Base-by-base conservation (phyloP, 2,888 invertebrate species). In the Allolobophora icterica region DNA sequence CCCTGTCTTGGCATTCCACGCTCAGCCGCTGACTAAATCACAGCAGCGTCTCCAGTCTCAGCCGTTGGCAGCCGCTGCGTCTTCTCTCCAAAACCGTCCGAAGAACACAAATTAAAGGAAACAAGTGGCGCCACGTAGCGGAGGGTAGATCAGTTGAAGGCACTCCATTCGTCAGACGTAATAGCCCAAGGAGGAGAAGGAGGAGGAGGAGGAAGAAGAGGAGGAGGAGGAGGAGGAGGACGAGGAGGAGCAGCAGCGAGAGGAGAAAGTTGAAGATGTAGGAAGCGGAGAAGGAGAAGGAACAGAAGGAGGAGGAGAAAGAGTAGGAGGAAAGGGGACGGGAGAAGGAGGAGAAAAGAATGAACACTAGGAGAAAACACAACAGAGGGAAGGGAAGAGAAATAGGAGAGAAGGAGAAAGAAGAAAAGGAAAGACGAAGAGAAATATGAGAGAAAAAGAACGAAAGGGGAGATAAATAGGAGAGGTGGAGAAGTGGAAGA, bases 21-120 rank as follows among this genome's bases (percentile, higher is more conserved):
- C 71, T 71, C 71, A 71, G 71, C 71, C 30, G 71, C 71, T 71
- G 71, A 71, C 71, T 71, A 71, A 71, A 71, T 71, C 71, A 71
- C 71, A 71, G 71, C 71, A 11, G 52, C 52, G 52, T 52, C 52
- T 52, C 52, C 52, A 52, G 52, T 52, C 52, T 52, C 21, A 52
- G 52, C 52, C 21, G 52, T 3, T 24, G 24, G 52, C 52, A 52
- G 52, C 52, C 52, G 24, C 52, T 52, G 71, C 17, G 30, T 71
- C 71, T 71, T 71, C 71, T 71, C 30, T 71, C 71, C 71, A n/a
- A 19, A 71, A 30, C 71, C 30, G 71, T n/a, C 71, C 30, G 71
- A n/a, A 71, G 71, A 71, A 71, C 71, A 71, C 8, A 71, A 71
- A 71, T 71, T 71, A 71, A 71, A 71, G 71, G n/a, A 71, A 71